Evolutionary conservation across 2,113 vertebrate genomes (phyloP).

Genomic region (Morone chrysops): DNA sequence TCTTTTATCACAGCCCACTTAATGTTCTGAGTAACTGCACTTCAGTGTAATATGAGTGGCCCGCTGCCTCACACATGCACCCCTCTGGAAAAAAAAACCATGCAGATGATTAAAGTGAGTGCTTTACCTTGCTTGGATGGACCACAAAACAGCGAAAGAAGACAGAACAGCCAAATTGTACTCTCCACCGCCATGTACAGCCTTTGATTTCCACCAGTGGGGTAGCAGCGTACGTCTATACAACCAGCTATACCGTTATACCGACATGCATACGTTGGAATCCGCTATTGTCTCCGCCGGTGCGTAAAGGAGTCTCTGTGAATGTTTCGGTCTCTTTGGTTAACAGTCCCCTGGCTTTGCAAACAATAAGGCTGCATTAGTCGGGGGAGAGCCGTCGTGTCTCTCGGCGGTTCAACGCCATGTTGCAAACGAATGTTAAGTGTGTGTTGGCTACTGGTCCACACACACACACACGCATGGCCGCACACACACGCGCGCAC

Average conservation of each 20-base stretch:
- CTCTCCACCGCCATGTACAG: constrained; percentile 88
- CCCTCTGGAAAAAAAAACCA: constrained; percentile 6
- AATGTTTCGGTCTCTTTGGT: constrained; percentile 50
- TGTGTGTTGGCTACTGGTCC: constrained; percentile 75
- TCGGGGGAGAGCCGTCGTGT: constrained; percentile 83
- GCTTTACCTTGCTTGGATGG: constrained; percentile 83
- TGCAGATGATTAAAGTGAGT: constrained; percentile 29
- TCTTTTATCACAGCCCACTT: constrained; percentile 50
- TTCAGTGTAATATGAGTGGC: constrained; percentile 48
- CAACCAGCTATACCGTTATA: constrained; percentile 69
- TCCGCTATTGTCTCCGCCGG: constrained; percentile 73
- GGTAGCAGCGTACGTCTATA: constrained; percentile 74
- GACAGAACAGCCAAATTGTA: constrained; percentile 81
- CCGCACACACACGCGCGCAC: constrained; percentile 26
- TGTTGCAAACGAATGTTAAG: constrained; percentile 84
- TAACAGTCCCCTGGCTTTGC: constrained; percentile 45
- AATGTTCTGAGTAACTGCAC: constrained; percentile 53
- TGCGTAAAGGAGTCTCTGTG: constrained; percentile 54
- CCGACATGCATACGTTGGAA: constrained; percentile 77
- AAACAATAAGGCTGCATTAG: constrained; percentile 64
- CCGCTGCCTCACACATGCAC: constrained; percentile 38
- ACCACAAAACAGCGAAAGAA: constrained; percentile 82
- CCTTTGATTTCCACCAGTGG: constrained; percentile 81
- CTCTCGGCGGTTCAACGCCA: constrained; percentile 87
- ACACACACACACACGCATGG: constrained; percentile 29